Evolutionary conservation across 2,888 invertebrate genomes (phyloP).

Genomic region (Euzophera pinguis): DNA sequence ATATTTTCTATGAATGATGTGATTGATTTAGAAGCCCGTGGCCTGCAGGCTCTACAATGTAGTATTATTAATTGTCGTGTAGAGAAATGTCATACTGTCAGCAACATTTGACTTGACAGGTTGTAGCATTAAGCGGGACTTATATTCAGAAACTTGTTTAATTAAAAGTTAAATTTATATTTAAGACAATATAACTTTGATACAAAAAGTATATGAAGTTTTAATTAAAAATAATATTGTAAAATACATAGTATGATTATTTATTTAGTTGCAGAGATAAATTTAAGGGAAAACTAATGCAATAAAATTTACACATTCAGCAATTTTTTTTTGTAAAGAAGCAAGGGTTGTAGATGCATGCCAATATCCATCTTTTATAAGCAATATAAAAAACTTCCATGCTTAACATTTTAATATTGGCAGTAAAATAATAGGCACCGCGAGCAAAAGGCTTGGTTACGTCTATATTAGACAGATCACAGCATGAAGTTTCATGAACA

Average conservation of each 20-base stretch:
- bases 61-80: too few species aligned
- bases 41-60: neutral
- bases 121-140: constrained; percentile 19
- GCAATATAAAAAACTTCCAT: neutral
- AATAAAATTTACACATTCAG: too few species aligned
- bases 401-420: neutral
- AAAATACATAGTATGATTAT: constrained; percentile 19
- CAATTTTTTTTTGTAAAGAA: neutral
- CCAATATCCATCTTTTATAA: neutral
- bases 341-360: neutral
- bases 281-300: constrained; percentile 20
- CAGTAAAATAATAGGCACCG: neutral
- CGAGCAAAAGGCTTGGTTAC: neutral
- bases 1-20: too few species aligned
- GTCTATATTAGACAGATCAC: constrained; percentile 26
- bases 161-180: constrained; percentile 23
- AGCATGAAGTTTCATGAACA: constrained; percentile 18
- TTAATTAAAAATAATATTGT: constrained; percentile 27
- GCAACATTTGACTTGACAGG: neutral
- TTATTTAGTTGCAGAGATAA: constrained; percentile 10
- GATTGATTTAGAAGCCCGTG: neutral
- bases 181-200: constrained; percentile 42
- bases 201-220: constrained; percentile 41
- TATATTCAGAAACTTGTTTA: constrained; percentile 23
- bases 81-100: too few species aligned